Percentiles rank a stretch among this genome's conserved stretches.
Evolutionary conservation across 2,888 invertebrate species (phyloP).

Genomic region (Philaethria dido): DNA sequence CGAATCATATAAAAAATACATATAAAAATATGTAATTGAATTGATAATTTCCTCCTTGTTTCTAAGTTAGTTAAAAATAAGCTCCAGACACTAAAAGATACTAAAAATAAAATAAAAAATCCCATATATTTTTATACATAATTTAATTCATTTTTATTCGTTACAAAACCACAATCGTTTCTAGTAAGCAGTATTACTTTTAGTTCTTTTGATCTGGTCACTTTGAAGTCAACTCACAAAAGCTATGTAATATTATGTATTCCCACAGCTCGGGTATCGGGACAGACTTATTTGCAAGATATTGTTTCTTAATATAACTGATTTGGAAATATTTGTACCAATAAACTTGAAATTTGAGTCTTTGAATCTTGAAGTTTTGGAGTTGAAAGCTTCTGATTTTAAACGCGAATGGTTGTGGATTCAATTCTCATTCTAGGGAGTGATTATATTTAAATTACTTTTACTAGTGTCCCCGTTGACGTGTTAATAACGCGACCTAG

Average conservation of each 20-base stretch:
- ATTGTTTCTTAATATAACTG: constrained; percentile 45
- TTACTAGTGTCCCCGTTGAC: too few species aligned
- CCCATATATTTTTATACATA: constrained; percentile 1
- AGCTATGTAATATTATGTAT: constrained; percentile 43
- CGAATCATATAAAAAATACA: too few species aligned
- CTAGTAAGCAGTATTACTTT: constrained; percentile 34
- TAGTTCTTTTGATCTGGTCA: constrained; percentile 45
- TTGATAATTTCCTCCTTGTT: too few species aligned
- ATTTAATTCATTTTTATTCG: constrained; percentile 1
- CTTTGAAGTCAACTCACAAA: constrained; percentile 44
- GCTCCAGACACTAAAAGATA: not conserved
- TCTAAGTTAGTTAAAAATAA: too few species aligned
- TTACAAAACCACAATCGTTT: constrained; percentile 27
- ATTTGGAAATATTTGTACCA: constrained; percentile 20
- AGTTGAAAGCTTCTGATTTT: too few species aligned
- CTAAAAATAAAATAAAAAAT: not conserved
- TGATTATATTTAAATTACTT: too few species aligned
- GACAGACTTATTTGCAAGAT: constrained; percentile 47
- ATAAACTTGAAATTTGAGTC: constrained; percentile 21
- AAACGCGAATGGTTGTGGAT: too few species aligned
- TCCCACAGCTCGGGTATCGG: constrained; percentile 38
- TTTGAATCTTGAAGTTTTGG: too few species aligned
- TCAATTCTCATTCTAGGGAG: too few species aligned
- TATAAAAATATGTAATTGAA: too few species aligned
- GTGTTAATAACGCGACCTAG: too few species aligned